Evolutionary conservation across 2,888 invertebrate genomes (phyloP), one percentile per base, ranked within the genome.

Genomic region (Mactromeris polynyma): DNA sequence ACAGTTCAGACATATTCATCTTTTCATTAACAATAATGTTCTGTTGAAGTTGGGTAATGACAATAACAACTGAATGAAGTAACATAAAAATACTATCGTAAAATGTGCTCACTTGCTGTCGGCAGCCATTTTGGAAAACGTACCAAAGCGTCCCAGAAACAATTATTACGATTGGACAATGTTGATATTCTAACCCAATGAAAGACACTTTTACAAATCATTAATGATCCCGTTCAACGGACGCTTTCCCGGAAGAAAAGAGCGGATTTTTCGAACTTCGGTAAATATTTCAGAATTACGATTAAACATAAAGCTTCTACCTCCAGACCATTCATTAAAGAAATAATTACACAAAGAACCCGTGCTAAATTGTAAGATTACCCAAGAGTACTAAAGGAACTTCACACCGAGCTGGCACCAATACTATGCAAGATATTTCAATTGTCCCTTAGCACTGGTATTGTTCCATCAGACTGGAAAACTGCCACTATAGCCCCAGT

Each of bases 71-170:
- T 77, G 31, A 38, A 6, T 7, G 9, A 36, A 21, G 2, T 36
- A 77, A 77, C 77, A 21, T 36, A 21, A 77, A 38, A 42, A 42
- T 21, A 36, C 3, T 2, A 54, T 54, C 33, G 19, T 31, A 81
- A 82, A 46, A 82, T 73, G 69, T 86, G 84, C 85, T 91, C 81
- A 94, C 94, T 93, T 94, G 88, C 93, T 91, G 46, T 94, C 94
- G 69, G 89, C 90, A 38, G 94, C 94, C 94, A 94, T 94, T 85
- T 94, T 94, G 88, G 17, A 33, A 42, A 40, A n/a, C n/a, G 9
- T 19, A 38, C 38, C 21, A 17, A 40, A 2, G 40, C 42, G 14
- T n/a, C 3, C 21, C 4, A 36, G 36, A 73, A 33, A 73, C 73
- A 36, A 36, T 11, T 19, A 17, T 73, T 7, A 17, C 19, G 36